Conservation (phyloP, 2,797 vertebrate species). For the Eulemur albifrons region DNA sequence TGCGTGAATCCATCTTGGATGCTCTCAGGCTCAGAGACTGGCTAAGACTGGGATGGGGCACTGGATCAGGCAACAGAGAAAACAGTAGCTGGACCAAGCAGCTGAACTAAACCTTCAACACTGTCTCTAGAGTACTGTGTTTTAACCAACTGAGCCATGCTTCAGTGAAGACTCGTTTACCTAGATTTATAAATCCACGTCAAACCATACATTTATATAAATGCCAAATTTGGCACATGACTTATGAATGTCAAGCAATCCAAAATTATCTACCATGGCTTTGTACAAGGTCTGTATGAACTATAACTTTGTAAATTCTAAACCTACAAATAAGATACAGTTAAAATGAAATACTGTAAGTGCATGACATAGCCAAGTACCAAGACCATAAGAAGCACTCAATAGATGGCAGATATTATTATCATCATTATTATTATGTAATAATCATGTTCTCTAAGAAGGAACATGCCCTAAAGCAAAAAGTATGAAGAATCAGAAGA, state of each 20-base stretch:
- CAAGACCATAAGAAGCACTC: neutral
- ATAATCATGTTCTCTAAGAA: neutral
- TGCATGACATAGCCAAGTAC: neutral
- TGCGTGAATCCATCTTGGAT: neutral
- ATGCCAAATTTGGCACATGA: neutral
- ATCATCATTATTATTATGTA: neutral
- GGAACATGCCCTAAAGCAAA: neutral
- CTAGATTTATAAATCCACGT: neutral
- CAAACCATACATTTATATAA: neutral
- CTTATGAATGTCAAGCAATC: neutral
- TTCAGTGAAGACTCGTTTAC: neutral
- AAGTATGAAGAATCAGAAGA: neutral
- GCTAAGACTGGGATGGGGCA: neutral
- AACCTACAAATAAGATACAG: neutral
- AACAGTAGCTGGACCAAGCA: neutral
- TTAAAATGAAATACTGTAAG: neutral
- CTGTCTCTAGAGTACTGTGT: neutral
- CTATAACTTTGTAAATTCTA: constrained; percentile 6
- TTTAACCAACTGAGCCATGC: neutral
- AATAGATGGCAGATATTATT: neutral
- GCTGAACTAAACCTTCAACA: neutral
- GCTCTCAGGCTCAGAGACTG: neutral
- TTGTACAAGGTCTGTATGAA: neutral
- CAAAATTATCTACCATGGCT: neutral
- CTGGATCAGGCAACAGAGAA: neutral